Evolutionary conservation across 2,797 vertebrate genomes (phyloP).

Genomic region (Myotis pilosus): DNA sequence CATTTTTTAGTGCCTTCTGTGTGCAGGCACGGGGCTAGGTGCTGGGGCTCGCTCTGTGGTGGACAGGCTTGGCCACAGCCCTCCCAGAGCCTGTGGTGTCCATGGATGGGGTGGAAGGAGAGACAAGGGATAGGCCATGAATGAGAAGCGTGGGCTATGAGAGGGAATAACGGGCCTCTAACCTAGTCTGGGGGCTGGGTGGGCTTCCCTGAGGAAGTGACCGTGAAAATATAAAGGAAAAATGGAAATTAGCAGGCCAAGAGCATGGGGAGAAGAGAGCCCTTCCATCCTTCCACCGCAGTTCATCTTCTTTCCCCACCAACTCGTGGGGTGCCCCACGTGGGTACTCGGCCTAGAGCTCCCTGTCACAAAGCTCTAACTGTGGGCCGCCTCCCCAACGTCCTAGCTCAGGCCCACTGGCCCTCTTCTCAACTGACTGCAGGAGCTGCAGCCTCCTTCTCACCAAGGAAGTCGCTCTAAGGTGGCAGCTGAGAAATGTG

Average conservation of each 20-base stretch:
- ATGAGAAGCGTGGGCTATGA: background rate
- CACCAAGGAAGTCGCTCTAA: background rate
- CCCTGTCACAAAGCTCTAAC: background rate
- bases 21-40: background rate
- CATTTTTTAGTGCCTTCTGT: background rate
- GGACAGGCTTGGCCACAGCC: background rate
- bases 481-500: background rate
- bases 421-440: background rate
- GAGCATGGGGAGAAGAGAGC: background rate
- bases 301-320: background rate
- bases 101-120: background rate
- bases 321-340: background rate
- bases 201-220: background rate
- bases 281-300: background rate
- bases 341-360: background rate
- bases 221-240: background rate
- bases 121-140: background rate
- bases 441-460: background rate
- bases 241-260: background rate
- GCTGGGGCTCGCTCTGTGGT: background rate
- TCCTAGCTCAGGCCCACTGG: background rate
- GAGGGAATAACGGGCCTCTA: background rate
- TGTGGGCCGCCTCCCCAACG: background rate
- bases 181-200: background rate
- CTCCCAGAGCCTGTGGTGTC: background rate